A percentile compares a stretch with the other conserved stretches of the same genome.
Evolutionary conservation across 1,140 invertebrate genomes (phyloP).

Genomic region (Spodoptera frugiperda): DNA sequence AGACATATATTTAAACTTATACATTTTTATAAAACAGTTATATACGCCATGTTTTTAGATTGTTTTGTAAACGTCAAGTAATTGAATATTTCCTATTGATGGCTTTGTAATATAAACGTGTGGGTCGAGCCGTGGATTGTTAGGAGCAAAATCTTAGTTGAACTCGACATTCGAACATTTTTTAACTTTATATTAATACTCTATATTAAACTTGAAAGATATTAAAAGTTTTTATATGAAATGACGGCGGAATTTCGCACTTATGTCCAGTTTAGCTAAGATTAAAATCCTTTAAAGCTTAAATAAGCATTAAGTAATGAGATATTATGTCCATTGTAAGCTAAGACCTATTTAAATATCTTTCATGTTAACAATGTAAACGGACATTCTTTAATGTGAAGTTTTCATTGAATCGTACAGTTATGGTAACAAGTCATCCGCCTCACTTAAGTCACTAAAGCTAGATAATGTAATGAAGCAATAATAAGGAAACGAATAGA

Average conservation of each 20-base stretch:
- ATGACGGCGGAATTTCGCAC: too few species aligned
- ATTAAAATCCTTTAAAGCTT: too few species aligned
- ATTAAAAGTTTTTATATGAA: too few species aligned
- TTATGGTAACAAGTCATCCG: constrained; percentile 25
- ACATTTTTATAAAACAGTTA: constrained; percentile 29
- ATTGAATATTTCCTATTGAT: constrained; percentile 18
- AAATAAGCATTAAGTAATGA: too few species aligned
- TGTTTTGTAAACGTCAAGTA: constrained; percentile 8
- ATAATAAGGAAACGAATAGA: constrained; percentile 43
- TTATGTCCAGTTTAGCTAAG: too few species aligned
- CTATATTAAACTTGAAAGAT: too few species aligned
- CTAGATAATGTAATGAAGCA: constrained; percentile 34
- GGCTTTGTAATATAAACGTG: constrained; percentile 12
- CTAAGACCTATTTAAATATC: too few species aligned
- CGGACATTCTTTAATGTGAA: too few species aligned
- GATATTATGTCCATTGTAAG: too few species aligned
- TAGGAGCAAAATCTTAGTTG: neutral
- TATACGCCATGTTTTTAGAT: neutral
- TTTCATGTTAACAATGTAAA: too few species aligned
- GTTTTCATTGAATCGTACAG: too few species aligned
- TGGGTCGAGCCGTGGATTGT: neutral
- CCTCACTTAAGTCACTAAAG: constrained; percentile 29
- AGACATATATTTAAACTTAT: constrained; percentile 16
- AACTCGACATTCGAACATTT: neutral
- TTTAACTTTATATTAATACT: too few species aligned